These are phyloP conservation scores for Trypoxylus dichotomus DNA, from an alignment of 1,140 invertebrate species.

Conservation along the genomic window DNA sequence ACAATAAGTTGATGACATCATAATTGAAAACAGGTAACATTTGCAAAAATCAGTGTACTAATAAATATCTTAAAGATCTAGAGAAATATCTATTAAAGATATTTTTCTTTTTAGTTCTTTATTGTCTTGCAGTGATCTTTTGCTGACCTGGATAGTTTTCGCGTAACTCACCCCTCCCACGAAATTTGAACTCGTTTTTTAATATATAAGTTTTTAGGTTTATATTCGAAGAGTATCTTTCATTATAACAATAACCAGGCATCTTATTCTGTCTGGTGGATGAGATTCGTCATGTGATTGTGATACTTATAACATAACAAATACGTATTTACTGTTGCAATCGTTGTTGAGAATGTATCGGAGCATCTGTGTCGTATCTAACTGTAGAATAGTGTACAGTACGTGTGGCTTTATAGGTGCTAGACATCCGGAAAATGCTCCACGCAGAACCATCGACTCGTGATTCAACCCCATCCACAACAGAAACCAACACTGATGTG, in stretches of 20 bases:
- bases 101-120: too few relatives aligned
- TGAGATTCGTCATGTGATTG: background rate
- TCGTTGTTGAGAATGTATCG: conserved; percentile 16
- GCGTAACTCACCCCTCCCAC: too few relatives aligned
- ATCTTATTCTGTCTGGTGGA: background rate
- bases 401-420: conserved; percentile 31
- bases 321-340: background rate
- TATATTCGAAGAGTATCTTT: background rate
- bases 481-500: conserved; percentile 46
- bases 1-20: too few relatives aligned
- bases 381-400: conserved; percentile 29
- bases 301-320: conserved; percentile 18
- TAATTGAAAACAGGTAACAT: too few relatives aligned
- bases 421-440: conserved; percentile 30
- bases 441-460: conserved; percentile 32
- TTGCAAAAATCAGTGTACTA: too few relatives aligned
- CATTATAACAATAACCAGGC: background rate
- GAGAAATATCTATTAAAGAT: too few relatives aligned
- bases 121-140: too few relatives aligned
- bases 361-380: conserved; percentile 26
- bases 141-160: too few relatives aligned
- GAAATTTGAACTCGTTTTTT: background rate
- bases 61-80: too few relatives aligned
- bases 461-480: conserved; percentile 37
- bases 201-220: background rate